phyloP scores from a whole-genome alignment of 2,888 invertebrate species.

The Synanthedon andrenaeformis region DNA sequence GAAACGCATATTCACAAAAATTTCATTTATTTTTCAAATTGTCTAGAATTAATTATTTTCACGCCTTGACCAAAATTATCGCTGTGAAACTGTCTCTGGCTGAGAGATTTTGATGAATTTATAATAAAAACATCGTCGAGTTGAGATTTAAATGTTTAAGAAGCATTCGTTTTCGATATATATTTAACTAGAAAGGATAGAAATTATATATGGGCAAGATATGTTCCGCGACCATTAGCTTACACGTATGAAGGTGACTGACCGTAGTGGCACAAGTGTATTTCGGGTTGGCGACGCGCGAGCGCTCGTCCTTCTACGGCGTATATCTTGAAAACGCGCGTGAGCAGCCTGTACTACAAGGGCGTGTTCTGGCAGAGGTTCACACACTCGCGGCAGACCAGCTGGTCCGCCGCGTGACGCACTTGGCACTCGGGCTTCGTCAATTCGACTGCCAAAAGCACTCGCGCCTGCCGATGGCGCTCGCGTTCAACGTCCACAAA shows the following conservation, averaged over 20 bases:
- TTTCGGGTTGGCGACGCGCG: constrained; percentile 13
- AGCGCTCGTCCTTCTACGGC: constrained; percentile 37
- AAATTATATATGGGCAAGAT: constrained; percentile 19
- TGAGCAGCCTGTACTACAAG: constrained; percentile 62
- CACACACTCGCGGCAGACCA: constrained; percentile 35
- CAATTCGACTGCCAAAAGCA: constrained; percentile 56
- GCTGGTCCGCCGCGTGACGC: constrained; percentile 26
- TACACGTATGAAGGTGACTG: constrained; percentile 25
- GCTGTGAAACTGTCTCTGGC: too few relatives aligned
- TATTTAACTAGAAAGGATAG: too few relatives aligned
- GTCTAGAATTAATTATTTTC: too few relatives aligned
- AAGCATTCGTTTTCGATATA: too few relatives aligned
- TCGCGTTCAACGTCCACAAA: constrained; percentile 6
- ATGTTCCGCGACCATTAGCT: constrained; percentile 15
- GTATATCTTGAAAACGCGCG: constrained; percentile 64
- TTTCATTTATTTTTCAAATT: too few relatives aligned
- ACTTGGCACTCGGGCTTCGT: constrained; percentile 24
- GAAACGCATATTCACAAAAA: too few relatives aligned
- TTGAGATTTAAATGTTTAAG: too few relatives aligned
- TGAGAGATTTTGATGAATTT: too few relatives aligned
- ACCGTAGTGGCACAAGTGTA: constrained; percentile 15
- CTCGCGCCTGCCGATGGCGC: constrained; percentile 31
- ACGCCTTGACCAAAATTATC: too few relatives aligned
- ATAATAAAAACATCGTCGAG: too few relatives aligned
- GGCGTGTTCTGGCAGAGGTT: constrained; percentile 32